phyloP scores from a whole-genome alignment of 2,113 vertebrate species.

The Micronycteris hirsuta region DNA sequence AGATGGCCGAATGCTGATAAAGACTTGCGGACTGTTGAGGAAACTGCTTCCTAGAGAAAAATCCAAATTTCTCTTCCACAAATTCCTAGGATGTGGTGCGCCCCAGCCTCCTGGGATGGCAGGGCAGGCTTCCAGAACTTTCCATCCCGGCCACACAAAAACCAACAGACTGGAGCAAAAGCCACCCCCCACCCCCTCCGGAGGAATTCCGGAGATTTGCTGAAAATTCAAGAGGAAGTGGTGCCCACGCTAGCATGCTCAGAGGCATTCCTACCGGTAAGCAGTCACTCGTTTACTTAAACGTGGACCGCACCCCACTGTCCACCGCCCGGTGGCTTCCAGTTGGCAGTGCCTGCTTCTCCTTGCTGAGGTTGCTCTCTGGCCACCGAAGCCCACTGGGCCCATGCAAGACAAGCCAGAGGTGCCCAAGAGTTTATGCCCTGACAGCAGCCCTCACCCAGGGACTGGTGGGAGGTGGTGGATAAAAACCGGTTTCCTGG shows the following conservation, averaged over 20 bases:
- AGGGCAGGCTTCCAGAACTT: slow-evolving; percentile 44
- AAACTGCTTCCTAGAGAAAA: slow-evolving; percentile 25
- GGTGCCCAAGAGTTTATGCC: neutral
- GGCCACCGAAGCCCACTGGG: neutral
- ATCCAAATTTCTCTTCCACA: neutral
- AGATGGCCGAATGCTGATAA: neutral
- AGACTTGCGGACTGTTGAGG: neutral
- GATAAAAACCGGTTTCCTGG: neutral
- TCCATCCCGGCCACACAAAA: slow-evolving; percentile 17
- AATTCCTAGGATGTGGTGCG: slow-evolving; percentile 45
- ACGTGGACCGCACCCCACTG: neutral
- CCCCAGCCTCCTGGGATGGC: slow-evolving; percentile 13
- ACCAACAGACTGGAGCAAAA: slow-evolving; percentile 17
- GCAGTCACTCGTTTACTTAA: neutral
- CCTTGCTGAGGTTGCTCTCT: neutral
- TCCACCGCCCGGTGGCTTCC: neutral
- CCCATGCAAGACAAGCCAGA: neutral
- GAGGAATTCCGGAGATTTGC: neutral
- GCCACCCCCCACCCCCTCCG: neutral
- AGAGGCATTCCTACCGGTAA: neutral
- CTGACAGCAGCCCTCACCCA: neutral
- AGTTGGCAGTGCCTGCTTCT: neutral
- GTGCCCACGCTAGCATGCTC: neutral
- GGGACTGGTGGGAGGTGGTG: neutral
- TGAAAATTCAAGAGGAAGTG: neutral